A percentile compares a stretch with the other conserved stretches of the same genome.
These are phyloP conservation scores for Cepaea nemoralis DNA, from an alignment of 1,140 invertebrate genomes.

Conservation along the genomic window DNA sequence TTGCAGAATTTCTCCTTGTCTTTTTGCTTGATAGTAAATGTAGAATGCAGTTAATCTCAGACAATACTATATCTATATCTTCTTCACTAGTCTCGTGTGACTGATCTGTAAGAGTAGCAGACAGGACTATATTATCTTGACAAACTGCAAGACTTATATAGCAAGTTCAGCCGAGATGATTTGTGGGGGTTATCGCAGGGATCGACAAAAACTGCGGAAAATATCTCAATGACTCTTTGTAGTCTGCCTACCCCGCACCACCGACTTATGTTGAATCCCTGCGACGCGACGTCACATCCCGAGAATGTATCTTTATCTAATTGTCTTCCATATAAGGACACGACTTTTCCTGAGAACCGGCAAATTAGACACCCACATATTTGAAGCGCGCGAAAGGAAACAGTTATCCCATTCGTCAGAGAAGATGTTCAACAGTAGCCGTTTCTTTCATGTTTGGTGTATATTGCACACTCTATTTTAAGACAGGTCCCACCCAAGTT, in stretches of 20 bases:
- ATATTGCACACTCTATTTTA: too few species aligned
- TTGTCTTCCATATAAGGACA: background rate
- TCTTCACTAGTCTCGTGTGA: background rate
- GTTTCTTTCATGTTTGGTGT: too few species aligned
- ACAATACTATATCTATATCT: background rate
- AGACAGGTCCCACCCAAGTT: too few species aligned
- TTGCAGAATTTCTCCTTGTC: background rate
- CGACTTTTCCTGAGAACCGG: too few species aligned
- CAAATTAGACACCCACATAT: too few species aligned
- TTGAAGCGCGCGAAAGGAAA: too few species aligned
- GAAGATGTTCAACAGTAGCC: too few species aligned
- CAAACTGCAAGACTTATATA: background rate
- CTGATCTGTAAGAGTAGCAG: background rate
- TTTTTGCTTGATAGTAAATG: background rate
- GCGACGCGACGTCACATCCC: background rate
- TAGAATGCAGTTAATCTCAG: background rate
- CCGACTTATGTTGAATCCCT: background rate
- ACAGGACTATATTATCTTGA: background rate
- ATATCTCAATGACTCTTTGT: background rate
- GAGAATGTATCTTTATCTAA: background rate
- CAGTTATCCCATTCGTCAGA: too few species aligned
- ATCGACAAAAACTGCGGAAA: background rate
- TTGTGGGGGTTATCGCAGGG: background rate
- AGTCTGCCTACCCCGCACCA: background rate
- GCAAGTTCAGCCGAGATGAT: background rate